Conservation (phyloP, 2,888 invertebrate genomes). For the Dasysyrphus albostriatus region DNA sequence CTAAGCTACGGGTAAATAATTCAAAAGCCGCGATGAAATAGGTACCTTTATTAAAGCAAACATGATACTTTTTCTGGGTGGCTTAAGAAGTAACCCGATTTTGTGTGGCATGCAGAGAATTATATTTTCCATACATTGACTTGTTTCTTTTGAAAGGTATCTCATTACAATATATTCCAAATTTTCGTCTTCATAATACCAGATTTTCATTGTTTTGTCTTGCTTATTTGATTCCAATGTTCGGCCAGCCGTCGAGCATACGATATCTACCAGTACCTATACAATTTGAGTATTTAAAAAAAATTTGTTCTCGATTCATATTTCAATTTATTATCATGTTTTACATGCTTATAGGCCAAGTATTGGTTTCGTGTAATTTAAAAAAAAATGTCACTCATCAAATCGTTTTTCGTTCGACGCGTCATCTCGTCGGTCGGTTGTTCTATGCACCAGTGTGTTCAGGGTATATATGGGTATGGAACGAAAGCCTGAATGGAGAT, state of each 20-base stretch:
- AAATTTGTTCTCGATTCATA: neutral
- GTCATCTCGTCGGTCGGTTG: no score
- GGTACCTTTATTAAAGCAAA: no score
- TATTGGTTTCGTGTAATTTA: no score
- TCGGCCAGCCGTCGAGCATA: conserved; percentile 3
- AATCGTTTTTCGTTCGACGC: no score
- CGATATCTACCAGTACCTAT: neutral
- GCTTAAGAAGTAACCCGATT: neutral
- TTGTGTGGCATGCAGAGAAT: neutral
- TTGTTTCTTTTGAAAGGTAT: neutral
- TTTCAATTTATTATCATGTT: no score
- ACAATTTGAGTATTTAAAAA: neutral
- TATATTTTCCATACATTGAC: neutral
- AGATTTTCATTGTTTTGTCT: neutral
- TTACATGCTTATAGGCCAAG: no score
- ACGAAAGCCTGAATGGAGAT: no score
- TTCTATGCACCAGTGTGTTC: no score
- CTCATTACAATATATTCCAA: neutral
- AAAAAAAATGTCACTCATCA: no score
- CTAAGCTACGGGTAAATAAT: no score
- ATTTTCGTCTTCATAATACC: neutral
- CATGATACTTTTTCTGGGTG: neutral
- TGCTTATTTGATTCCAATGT: neutral
- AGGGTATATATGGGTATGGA: no score
- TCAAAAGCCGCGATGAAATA: no score